Evolutionary conservation across 1,140 invertebrate species (phyloP).

Genomic region (Orius insidiosus): DNA sequence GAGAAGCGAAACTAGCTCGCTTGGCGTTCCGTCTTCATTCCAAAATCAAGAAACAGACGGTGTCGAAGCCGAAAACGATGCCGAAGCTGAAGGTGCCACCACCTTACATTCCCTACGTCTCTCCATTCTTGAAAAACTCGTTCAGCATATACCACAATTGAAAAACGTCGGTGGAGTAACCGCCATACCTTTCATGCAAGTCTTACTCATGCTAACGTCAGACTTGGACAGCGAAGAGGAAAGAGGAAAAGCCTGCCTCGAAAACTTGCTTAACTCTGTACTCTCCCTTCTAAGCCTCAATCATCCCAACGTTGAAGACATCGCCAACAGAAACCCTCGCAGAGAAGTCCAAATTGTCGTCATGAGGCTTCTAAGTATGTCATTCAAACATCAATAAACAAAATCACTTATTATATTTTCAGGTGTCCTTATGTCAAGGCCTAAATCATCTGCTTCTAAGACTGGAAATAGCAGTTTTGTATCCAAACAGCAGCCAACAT

Average conservation of each 20-base stretch:
- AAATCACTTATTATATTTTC: constrained; percentile 10
- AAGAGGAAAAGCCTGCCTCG: constrained; percentile 55
- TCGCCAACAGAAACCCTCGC: constrained; percentile 40
- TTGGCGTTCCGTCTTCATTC: constrained; percentile 29
- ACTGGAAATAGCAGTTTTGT: constrained; percentile 49
- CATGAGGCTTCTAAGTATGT: constrained; percentile 58
- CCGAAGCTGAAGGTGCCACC: constrained; percentile 22
- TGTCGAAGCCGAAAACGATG: constrained; percentile 28
- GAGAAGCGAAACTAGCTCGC: constrained; percentile 33
- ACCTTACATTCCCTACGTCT: constrained; percentile 47
- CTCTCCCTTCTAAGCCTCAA: constrained; percentile 64
- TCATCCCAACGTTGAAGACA: constrained; percentile 32
- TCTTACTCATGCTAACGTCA: constrained; percentile 74
- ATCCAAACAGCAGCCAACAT: constrained; percentile 58
- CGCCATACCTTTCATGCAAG: constrained; percentile 79
- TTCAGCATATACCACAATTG: constrained; percentile 41
- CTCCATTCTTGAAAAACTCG: constrained; percentile 43
- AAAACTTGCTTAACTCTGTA: constrained; percentile 52
- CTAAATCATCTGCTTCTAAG: constrained; percentile 36
- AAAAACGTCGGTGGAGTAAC: constrained; percentile 52
- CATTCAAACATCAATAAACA: not conserved
- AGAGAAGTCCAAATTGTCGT: constrained; percentile 74
- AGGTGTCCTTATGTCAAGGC: constrained; percentile 63
- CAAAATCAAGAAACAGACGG: constrained; percentile 23
- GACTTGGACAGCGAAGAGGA: constrained; percentile 75